phyloP scores from a whole-genome alignment of 1,140 invertebrate genomes.

The Teleogryllus occipitalis region DNA sequence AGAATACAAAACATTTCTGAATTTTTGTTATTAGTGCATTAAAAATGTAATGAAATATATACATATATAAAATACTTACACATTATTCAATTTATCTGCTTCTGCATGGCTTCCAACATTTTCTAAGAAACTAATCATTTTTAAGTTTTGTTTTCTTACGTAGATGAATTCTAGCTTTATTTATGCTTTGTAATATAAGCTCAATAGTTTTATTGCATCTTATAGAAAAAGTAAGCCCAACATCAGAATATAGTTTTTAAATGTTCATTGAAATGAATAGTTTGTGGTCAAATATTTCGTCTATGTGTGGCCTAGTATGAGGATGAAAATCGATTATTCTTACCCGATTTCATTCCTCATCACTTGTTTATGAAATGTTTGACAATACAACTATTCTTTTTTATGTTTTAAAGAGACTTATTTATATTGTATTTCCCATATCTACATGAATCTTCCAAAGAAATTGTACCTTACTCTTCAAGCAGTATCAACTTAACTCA shows the following conservation, averaged over 20 bases:
- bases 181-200: too few relatives aligned
- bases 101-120: neutral
- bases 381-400: neutral
- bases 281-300: neutral
- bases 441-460: neutral
- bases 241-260: too few relatives aligned
- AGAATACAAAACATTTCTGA: neutral
- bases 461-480: neutral
- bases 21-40: neutral
- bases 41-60: neutral
- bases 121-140: neutral
- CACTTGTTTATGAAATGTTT: neutral
- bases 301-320: conserved; percentile 3
- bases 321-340: neutral
- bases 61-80: neutral
- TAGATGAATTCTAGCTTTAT: neutral
- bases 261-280: neutral
- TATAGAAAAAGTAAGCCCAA: too few relatives aligned
- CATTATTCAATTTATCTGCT: neutral
- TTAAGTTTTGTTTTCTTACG: neutral
- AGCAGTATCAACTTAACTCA: conserved; percentile 18
- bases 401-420: neutral
- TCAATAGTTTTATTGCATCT: too few relatives aligned
- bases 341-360: neutral
- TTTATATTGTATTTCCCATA: neutral